Base-by-base conservation (phyloP, 1,140 invertebrate genomes). In the Pseudomyrmex dendroicus region DNA sequence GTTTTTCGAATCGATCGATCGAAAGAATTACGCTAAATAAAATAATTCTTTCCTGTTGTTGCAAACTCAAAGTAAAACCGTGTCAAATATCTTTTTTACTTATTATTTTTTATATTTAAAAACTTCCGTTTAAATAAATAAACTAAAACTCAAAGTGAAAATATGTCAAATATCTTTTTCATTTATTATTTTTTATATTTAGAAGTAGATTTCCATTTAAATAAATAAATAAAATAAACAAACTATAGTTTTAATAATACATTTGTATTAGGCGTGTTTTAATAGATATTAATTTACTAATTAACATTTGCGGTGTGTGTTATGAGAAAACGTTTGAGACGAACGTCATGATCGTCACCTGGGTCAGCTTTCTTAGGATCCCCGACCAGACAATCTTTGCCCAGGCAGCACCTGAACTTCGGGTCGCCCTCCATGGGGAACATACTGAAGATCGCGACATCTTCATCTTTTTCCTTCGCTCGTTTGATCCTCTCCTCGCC, bases 391-490 rank as follows among this genome's bases (percentile, higher is more conserved):
- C 97, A 98, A 83, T 96, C 95, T 74, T 96, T 95, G 80, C 96
- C 96, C 83, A 97, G 93, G 73, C 95, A 95, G 93, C 97, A 98
- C 91, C 96, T 95, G 93, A 98, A 98, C 91, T 96, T 96, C 83
- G 96, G 96, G 90, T 97, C 96, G 87, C 95, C 95, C 78, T 96
- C 95, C 90, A 96, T 94, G 3, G 96, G 95, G 84, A 98, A 96
- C 96, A 97, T 97, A 74, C 97, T 97, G 83, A 98, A 94, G 89
- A 98, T 96, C 59, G 97, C 97, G 57, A 98, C 95, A 94, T 98
- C 97, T 93, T 98, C 97, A 92, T 97, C 97, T 89, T 96, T 96
- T 85, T 97, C 97, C 91, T 96, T 95, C 15, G 97, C 97, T 91
- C 95, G 89, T 95, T 67, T 89, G 87, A 97, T 97, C 90, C 96